A percentile compares a stretch with the other conserved stretches of the same genome.
Evolutionary conservation across 2,797 vertebrate species (phyloP).

Genomic region (Masticophis lateralis): DNA sequence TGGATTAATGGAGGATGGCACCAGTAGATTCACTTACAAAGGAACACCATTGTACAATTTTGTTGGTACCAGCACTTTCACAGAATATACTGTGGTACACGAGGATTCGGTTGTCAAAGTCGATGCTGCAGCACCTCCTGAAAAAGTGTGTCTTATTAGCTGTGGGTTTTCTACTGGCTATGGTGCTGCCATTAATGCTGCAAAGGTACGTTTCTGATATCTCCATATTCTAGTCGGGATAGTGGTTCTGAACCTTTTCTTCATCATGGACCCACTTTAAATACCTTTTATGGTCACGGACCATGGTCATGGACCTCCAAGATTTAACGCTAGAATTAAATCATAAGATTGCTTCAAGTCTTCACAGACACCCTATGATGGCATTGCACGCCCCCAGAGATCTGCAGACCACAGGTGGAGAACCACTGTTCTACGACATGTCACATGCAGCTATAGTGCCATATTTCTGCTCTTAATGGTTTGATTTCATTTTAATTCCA

Average conservation of each 20-base stretch:
- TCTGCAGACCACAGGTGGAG: background rate
- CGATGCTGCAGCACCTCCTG: conserved; percentile 69
- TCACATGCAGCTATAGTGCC: conserved; percentile 13
- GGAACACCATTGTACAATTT: conserved; percentile 74
- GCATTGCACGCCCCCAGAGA: background rate
- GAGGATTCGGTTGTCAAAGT: conserved; percentile 74
- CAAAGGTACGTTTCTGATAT: conserved; percentile 69
- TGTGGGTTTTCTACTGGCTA: conserved; percentile 83
- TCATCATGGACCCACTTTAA: background rate
- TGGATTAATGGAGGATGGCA: conserved; percentile 69
- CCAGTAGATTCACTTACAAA: conserved; percentile 73
- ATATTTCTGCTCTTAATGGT: background rate
- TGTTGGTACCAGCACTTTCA: conserved; percentile 69
- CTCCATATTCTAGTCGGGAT: background rate
- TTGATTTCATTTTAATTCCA: background rate
- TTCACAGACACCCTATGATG: background rate
- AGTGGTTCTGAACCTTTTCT: background rate
- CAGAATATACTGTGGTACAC: conserved; percentile 77
- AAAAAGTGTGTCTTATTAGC: conserved; percentile 80
- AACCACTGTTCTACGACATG: background rate
- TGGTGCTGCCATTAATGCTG: conserved; percentile 77
- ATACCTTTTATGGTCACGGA: background rate
- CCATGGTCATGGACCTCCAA: background rate
- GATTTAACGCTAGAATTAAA: background rate
- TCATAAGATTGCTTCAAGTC: background rate